Evolutionary conservation across 2,888 invertebrate species (phyloP).

Genomic region (Harpagoxenus sublaevis): DNA sequence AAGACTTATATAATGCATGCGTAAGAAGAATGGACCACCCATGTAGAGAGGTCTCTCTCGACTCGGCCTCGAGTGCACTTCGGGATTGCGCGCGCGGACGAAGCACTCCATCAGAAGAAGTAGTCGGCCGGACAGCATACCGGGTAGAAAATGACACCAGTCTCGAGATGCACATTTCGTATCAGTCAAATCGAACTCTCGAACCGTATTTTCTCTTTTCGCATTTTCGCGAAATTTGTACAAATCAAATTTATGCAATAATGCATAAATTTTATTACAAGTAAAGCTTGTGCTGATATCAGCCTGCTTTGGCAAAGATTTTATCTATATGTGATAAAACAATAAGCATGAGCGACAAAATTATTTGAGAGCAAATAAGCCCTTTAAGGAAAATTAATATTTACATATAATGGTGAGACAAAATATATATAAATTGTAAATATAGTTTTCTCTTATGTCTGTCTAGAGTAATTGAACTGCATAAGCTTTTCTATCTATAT

Average conservation of each 20-base stretch:
- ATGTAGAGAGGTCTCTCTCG: conserved; percentile 82
- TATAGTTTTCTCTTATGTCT: background rate
- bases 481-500: background rate
- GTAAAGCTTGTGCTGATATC: background rate
- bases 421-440: background rate
- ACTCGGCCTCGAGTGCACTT: conserved; percentile 82
- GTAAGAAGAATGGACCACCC: conserved; percentile 86
- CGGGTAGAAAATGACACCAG: conserved; percentile 78
- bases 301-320: background rate
- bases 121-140: conserved; percentile 78
- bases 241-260: background rate
- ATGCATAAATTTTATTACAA: background rate
- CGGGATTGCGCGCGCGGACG: conserved; percentile 83
- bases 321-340: background rate
- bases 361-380: background rate
- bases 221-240: conserved; percentile 6
- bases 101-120: conserved; percentile 83
- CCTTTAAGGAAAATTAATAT: background rate
- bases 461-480: background rate
- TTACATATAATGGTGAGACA: background rate
- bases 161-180: conserved; percentile 61
- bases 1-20: conserved; percentile 82
- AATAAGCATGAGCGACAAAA: background rate
- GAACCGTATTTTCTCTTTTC: conserved; percentile 21
- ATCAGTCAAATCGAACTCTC: conserved; percentile 47